Conservation (phyloP, 2,888 invertebrate genomes). For the Cenopis cana region DNA sequence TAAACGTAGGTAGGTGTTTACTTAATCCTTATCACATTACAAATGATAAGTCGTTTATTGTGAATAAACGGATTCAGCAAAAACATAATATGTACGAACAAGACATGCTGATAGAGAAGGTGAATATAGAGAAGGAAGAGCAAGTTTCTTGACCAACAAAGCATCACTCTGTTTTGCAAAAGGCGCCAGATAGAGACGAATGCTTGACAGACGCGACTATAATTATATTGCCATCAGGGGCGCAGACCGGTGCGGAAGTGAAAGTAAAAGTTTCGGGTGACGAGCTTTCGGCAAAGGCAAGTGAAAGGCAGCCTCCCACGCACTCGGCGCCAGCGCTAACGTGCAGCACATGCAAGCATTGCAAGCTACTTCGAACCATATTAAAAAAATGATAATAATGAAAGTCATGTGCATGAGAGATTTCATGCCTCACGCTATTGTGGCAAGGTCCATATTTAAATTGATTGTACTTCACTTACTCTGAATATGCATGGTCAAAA, state of each 20-base stretch:
- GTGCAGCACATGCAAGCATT: neutral
- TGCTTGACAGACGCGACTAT: neutral
- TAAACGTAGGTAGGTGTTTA: no score
- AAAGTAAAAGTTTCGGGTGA: constrained; percentile 24
- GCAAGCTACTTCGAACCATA: neutral
- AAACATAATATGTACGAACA: no score
- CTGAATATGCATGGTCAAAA: constrained; percentile 4
- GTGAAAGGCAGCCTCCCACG: constrained; percentile 25
- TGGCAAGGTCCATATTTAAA: neutral
- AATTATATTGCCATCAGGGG: neutral
- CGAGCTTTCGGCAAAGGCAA: constrained; percentile 13
- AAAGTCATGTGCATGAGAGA: neutral
- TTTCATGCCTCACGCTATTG: neutral
- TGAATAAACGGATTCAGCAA: no score
- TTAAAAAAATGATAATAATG: neutral
- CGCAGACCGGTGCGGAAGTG: neutral
- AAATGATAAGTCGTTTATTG: no score
- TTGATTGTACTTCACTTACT: neutral
- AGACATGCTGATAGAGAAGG: no score
- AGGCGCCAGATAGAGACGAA: neutral
- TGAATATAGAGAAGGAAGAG: no score
- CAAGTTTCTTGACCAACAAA: neutral
- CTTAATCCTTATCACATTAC: no score
- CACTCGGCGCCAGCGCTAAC: neutral
- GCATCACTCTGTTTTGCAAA: neutral